Evolutionary conservation across 1,140 invertebrate genomes (phyloP).

Genomic region (Phthorimaea operculella): DNA sequence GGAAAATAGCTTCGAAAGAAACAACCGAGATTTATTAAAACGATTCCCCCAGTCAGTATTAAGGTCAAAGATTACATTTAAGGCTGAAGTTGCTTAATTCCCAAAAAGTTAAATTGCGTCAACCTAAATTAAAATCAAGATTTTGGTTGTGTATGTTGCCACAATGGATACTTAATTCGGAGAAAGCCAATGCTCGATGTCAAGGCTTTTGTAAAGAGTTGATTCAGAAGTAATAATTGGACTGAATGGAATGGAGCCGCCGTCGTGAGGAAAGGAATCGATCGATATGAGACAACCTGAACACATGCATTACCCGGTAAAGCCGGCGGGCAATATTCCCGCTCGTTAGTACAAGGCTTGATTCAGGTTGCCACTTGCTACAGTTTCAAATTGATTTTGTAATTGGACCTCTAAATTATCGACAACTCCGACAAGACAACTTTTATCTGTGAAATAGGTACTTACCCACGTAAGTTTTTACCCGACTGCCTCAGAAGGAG

Average conservation of each 20-base stretch:
- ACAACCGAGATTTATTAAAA: conserved; percentile 1
- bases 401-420: too few species aligned
- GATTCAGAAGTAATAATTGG: neutral
- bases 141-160: neutral
- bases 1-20: neutral
- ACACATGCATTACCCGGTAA: neutral
- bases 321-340: too few species aligned
- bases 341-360: too few species aligned
- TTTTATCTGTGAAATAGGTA: too few species aligned
- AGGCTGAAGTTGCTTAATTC: neutral
- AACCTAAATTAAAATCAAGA: neutral
- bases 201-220: neutral
- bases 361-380: too few species aligned
- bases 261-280: neutral
- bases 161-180: neutral
- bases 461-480: too few species aligned
- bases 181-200: neutral
- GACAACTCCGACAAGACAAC: too few species aligned
- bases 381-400: too few species aligned
- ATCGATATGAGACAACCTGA: neutral
- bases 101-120: neutral
- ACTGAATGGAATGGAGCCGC: neutral
- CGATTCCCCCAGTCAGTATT: neutral
- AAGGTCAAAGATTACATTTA: neutral
- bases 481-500: too few species aligned